Percentiles rank a stretch among this genome's conserved stretches.
These are phyloP conservation scores for Acrobasis repandana DNA, from an alignment of 2,888 invertebrate species.

Conservation along the genomic window DNA sequence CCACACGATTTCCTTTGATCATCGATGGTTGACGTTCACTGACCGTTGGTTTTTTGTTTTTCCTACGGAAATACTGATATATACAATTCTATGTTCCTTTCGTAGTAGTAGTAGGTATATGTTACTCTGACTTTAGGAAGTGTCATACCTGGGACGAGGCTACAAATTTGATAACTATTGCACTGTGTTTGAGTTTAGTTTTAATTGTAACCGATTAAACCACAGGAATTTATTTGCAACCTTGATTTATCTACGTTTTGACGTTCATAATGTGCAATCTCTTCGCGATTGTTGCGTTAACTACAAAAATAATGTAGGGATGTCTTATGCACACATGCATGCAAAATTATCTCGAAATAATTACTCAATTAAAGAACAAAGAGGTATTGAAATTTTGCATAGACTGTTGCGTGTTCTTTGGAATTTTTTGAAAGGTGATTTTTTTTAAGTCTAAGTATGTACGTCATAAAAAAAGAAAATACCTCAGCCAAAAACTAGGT, in stretches of 20 bases:
- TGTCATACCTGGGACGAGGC: too few relatives aligned
- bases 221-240: not conserved
- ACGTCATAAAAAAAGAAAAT: too few relatives aligned
- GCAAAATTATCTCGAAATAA: constrained; percentile 12
- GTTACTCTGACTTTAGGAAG: too few relatives aligned
- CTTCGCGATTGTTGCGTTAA: not conserved
- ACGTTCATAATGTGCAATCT: not conserved
- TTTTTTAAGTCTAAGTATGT: too few relatives aligned
- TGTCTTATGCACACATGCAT: not conserved
- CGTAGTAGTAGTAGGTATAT: too few relatives aligned
- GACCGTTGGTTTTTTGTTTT: constrained; percentile 7
- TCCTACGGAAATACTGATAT: constrained; percentile 32
- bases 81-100: too few relatives aligned
- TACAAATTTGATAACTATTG: not conserved
- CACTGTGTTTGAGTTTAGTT: not conserved
- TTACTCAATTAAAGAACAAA: constrained; percentile 10
- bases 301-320: not conserved
- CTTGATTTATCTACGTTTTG: constrained; percentile 15
- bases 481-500: too few relatives aligned
- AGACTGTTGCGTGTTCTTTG: not conserved
- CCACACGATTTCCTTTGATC: constrained; percentile 14
- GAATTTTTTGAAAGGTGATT: not conserved
- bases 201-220: not conserved
- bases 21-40: not conserved
- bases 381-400: not conserved